Evolutionary conservation across 2,113 vertebrate genomes (phyloP).

Genomic region (Hypanus sabinus): DNA sequence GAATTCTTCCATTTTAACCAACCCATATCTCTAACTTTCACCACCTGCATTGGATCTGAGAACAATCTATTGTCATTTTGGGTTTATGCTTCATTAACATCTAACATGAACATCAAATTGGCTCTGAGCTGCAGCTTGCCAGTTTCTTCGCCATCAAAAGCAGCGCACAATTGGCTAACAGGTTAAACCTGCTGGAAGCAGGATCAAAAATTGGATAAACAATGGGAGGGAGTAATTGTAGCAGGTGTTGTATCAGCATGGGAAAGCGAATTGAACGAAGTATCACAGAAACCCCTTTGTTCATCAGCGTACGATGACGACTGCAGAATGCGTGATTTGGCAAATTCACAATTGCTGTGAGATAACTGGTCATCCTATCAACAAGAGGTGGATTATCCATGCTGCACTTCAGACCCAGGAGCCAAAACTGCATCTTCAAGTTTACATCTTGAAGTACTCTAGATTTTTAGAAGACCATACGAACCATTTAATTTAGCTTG

Average conservation of each 20-base stretch:
- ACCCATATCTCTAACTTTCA: neutral
- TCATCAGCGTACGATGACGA: neutral
- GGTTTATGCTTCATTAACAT: neutral
- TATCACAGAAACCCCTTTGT: neutral
- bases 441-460: neutral
- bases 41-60: neutral
- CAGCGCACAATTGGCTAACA: neutral
- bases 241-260: conserved; percentile 5
- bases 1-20: neutral
- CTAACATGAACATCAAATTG: neutral
- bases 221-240: neutral
- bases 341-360: neutral
- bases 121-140: neutral
- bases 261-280: neutral
- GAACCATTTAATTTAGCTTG: neutral
- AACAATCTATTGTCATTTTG: neutral
- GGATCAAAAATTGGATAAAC: neutral
- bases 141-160: neutral
- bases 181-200: neutral
- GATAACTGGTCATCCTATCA: no score
- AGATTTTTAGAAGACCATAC: neutral
- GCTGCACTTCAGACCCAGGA: neutral
- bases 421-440: neutral
- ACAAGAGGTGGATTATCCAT: neutral
- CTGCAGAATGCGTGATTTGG: neutral